Base-by-base conservation (phyloP, 2,797 vertebrate species). In the Sebastes cheni region DNA sequence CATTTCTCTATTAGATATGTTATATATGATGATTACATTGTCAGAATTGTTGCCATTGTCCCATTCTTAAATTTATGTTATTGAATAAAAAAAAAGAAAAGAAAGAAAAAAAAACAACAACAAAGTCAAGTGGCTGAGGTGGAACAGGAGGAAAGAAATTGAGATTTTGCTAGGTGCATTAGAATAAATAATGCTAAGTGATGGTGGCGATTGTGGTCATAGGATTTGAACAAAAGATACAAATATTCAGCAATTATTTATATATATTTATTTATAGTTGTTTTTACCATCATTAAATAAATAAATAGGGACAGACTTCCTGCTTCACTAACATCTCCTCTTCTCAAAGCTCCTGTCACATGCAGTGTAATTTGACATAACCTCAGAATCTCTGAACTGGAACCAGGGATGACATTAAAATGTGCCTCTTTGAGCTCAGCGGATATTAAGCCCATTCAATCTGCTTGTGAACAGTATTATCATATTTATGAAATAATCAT, bases 401-500 rank as follows among this genome's bases (percentile, higher is more conserved):
- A 70, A 46, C 6, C 1, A 46, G 65, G 32, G 39, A 79, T 68
- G 59, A 52, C 54, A 82, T 80, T 68, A 61, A 75, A 81, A 82
- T 84, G 81, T 74, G 61, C 50, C 7, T 69, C 18, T 34, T 42
- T 50, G 29, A 60, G 23, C 16, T 32, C 74, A 79, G 8, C 54
- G 42, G 71, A 82, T 76, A 58, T 83, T 46, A 50, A 18, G 22
- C 1, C 30, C 56, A 80, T 73, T 81, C 39, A 56, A 29, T 72
- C 23, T 66, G 50, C 67, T 22, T 29, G 8, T 29, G 72, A 75
- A 3, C 8, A 42, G 13, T 16, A 78, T 79, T 77, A 81, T 32
- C 50, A 71, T 74, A 77, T 54, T 80, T 55, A 80, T 86, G 56
- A 79, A 65, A 10, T 22, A 22, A 56, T 56, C 42, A 67, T 67